Evolutionary conservation across 2,888 invertebrate genomes (phyloP), one percentile per base, ranked within the genome.

Genomic region (Galerucella nymphaeae): DNA sequence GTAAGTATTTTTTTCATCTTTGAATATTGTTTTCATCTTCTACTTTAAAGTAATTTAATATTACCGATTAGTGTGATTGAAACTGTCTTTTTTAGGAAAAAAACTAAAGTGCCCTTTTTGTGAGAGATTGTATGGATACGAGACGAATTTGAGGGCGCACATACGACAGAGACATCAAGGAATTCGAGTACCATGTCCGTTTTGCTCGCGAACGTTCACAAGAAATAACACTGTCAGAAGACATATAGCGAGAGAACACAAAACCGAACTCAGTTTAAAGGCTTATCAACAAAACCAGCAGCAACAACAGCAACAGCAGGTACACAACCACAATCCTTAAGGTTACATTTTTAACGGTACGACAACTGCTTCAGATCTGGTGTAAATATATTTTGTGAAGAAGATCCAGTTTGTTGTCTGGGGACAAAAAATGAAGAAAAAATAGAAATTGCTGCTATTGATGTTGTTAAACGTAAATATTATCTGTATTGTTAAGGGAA

Each of bases 21-120:
- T 38, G n/a, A n/a, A n/a, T 84, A 53, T 50, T 14, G 14, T n/a
- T 50, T 53, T 30, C 14, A n/a, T 42, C 8, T 63, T 18, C n/a
- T 63, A 18, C n/a, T 16, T 13, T 13, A 9, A 16, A 6, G 18
- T 14, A 57, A 18, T 18, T 0, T n/a, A 8, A 14, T 20, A 16
- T 55, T 18, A 18, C 2, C 2, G n/a, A 41, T 38, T 18, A 41
- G 38, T 58, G 13, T 14, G 10, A 23, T 58, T 23, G 4, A 42
- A 61, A 20, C 5, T 13, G 8, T 18, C 11, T 62, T 8, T 89
- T 90, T 4, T 89, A 95, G 96, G 95, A 84, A 96, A 95, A 87
- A 96, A 96, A 88, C 89, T 96, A 84, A 96, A 96, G 89, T 96
- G 96, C 88, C 94, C 96, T 84, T 96, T 94, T 88, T 96, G 96